Conservation (phyloP, 1,140 invertebrate species). For the Pogonomyrmex barbatus region DNA sequence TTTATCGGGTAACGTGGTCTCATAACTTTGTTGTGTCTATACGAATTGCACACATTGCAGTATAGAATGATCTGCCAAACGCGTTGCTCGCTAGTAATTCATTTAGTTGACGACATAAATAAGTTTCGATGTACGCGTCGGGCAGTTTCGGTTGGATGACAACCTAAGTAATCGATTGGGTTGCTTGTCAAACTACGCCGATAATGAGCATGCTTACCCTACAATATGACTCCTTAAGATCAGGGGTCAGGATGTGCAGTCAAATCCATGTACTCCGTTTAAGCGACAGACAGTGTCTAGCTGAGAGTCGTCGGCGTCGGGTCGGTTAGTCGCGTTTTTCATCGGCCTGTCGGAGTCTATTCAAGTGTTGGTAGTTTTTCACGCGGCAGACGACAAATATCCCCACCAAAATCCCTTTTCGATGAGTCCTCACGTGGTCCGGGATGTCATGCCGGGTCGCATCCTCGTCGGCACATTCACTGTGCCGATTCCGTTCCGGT, state of each 20-base stretch:
- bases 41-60: background rate
- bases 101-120: slow-evolving; percentile 27
- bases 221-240: background rate
- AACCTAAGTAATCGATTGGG: slow-evolving; percentile 42
- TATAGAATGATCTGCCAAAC: slow-evolving; percentile 2
- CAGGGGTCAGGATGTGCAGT: background rate
- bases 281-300: slow-evolving; percentile 74
- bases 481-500: slow-evolving; percentile 77
- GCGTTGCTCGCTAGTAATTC: slow-evolving; percentile 16
- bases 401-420: slow-evolving; percentile 80
- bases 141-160: slow-evolving; percentile 30
- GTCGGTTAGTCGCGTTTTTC: slow-evolving; percentile 80
- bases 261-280: slow-evolving; percentile 47
- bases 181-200: slow-evolving; percentile 12
- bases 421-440: slow-evolving; percentile 81
- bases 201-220: slow-evolving; percentile 23
- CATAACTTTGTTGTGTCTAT: slow-evolving; percentile 18
- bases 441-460: slow-evolving; percentile 77
- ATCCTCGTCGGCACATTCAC: slow-evolving; percentile 74
- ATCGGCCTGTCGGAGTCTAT: slow-evolving; percentile 76
- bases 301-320: slow-evolving; percentile 75
- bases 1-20: background rate
- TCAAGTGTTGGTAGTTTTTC: slow-evolving; percentile 83
- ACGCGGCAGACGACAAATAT: slow-evolving; percentile 78
- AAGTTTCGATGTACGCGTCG: slow-evolving; percentile 14